phyloP scores from a whole-genome alignment of 2,113 vertebrate genomes.

The Lepus americanus region DNA sequence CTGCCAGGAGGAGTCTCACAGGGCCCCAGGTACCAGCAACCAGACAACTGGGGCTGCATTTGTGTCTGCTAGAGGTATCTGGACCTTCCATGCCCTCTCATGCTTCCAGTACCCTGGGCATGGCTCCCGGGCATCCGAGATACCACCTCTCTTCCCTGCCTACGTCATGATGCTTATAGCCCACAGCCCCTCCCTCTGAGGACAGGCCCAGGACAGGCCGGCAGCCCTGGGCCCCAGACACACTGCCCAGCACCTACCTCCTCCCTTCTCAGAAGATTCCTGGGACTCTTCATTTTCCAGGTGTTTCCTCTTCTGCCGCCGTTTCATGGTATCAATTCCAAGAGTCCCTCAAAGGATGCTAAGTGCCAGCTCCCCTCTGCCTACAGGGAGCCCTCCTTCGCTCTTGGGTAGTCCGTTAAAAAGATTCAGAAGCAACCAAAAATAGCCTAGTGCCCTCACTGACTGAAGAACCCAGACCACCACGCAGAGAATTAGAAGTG shows the following conservation, averaged over 20 bases:
- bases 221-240: neutral
- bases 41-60: neutral
- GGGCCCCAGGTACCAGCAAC: neutral
- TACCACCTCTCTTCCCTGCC: neutral
- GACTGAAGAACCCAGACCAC: conserved; percentile 40
- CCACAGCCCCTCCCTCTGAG: neutral
- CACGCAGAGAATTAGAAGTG: conserved; percentile 17
- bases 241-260: conserved; percentile 53
- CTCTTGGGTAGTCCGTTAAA: conserved; percentile 4
- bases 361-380: neutral
- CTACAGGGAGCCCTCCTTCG: neutral
- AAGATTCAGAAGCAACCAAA: conserved; percentile 32
- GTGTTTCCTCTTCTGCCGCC: conserved; percentile 76
- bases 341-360: neutral
- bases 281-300: conserved; percentile 72
- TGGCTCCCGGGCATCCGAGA: neutral
- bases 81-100: neutral
- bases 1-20: no score
- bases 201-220: neutral
- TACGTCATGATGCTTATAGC: neutral
- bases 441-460: neutral
- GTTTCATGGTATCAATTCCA: conserved; percentile 68
- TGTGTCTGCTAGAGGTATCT: neutral
- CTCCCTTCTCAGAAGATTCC: neutral
- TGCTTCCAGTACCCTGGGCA: fast-evolving